A percentile compares a stretch with the other conserved stretches of the same genome.
phyloP scores from a whole-genome alignment of 2,797 vertebrate species.

The Chloroceryle inda region DNA sequence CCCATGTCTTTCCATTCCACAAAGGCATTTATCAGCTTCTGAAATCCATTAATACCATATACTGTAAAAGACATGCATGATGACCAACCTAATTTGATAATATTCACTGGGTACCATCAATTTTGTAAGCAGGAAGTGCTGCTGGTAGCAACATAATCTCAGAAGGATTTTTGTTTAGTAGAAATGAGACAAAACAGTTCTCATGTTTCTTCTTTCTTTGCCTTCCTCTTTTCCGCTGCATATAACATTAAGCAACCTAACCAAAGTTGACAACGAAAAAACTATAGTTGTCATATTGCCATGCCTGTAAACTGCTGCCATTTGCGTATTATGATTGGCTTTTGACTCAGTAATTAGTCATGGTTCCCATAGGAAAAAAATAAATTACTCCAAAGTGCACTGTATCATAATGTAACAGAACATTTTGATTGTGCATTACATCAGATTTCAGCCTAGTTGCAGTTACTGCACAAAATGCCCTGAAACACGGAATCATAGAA shows the following conservation, averaged over 20 bases:
- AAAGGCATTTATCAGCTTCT: conserved; percentile 8
- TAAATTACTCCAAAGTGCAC: not conserved
- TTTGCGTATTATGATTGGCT: not conserved
- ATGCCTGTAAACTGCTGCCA: not conserved
- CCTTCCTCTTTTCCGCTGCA: not conserved
- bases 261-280: not conserved
- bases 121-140: conserved; percentile 6
- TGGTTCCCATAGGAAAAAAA: not conserved
- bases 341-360: conserved; percentile 10
- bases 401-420: not conserved
- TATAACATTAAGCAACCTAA: conserved; percentile 44
- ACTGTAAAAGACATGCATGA: conserved; percentile 5
- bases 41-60: not conserved
- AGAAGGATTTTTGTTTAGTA: conserved; percentile 24
- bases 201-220: conserved; percentile 29
- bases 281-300: conserved; percentile 1
- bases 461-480: not conserved
- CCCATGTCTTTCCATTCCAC: not conserved
- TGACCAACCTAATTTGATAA: conserved; percentile 4
- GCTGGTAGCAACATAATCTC: conserved; percentile 30
- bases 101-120: not conserved
- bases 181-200: conserved; percentile 39
- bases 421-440: not conserved
- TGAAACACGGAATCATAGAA: not conserved
- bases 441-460: not conserved